A percentile compares a stretch with the other conserved stretches of the same genome.
Conservation (phyloP, 2,113 vertebrate species). For the Trematocara unimaculatum region DNA sequence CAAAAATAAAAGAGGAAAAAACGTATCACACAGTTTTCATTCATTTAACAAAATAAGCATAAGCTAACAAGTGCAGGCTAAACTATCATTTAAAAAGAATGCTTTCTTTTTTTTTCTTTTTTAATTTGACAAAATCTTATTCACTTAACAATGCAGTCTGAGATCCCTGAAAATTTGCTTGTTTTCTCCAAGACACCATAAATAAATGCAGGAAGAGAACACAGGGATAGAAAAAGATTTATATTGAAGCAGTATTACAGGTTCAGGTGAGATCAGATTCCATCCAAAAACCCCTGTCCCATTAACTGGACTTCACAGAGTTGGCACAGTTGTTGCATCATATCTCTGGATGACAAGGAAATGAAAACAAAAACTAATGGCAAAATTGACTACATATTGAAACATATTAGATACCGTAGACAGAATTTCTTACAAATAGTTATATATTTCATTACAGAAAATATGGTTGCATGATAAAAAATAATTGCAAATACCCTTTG, state of each 20-base stretch:
- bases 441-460: conserved; percentile 48
- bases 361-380: conserved; percentile 16
- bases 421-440: conserved; percentile 24
- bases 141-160: conserved; percentile 53
- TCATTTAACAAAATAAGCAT: conserved; percentile 39
- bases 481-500: conserved; percentile 40
- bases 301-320: conserved; percentile 35
- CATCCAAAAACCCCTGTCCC: conserved; percentile 34
- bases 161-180: conserved; percentile 63
- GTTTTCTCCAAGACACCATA: conserved; percentile 18
- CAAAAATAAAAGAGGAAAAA: conserved; percentile 14
- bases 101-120: neutral
- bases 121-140: conserved; percentile 29
- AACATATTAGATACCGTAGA: conserved; percentile 19
- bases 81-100: conserved; percentile 33
- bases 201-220: conserved; percentile 44
- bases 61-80: conserved; percentile 49
- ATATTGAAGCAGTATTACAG: conserved; percentile 53
- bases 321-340: conserved; percentile 60
- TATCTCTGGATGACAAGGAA: conserved; percentile 35
- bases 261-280: conserved; percentile 46
- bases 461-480: conserved; percentile 51
- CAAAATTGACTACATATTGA: neutral
- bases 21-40: conserved; percentile 32
- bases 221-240: conserved; percentile 43